Evolutionary conservation across 2,797 vertebrate genomes (phyloP), one percentile per base, ranked within the genome.

Genomic region (Pangasius larnaudii): DNA sequence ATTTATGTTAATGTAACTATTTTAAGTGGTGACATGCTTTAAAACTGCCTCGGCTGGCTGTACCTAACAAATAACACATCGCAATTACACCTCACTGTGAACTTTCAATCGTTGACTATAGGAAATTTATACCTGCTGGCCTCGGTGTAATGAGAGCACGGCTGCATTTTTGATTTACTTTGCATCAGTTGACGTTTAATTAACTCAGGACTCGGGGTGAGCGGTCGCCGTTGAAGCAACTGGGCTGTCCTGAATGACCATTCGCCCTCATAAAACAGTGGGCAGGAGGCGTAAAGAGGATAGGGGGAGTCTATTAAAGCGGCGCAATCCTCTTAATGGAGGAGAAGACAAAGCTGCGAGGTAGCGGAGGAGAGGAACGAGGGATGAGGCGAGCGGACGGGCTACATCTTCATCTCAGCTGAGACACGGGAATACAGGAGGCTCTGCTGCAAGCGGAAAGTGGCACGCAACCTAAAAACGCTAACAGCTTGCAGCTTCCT

Each of bases 311-410:
- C 91, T 92, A 95, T 95, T 94, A 94, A 93, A 94, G 91, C 0
- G 51, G 87, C 89, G 90, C 90, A 92, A 95, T 94, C 93, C 89
- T 90, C 90, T 91, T 95, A 94, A 92, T 93, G 93, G 90, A 94
- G 78, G 63, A 53, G 16, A 14, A 49, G 65, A 69, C n/a, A 30
- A 49, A 46, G 16, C 63, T 69, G 61, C 1, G 59, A 83, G 58
- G 59, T 46, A 4, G 51, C 16, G 18, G 77, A 78, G 75, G 2
- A 33, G 51, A 36, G 77, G 53, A 58, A 58, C 53, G 8, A 33
- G 75, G 56, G 53, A 27, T 9, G 74, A 53, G 49, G 27, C 27
- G 5, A 24, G 27, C 1, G 49, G 24, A 77, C 33, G 75, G 61
- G 78, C 53, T 58, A 13, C 30, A 14, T 59, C 56, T 39, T 39